Evolutionary conservation across 2,113 vertebrate species (phyloP), one percentile per base, ranked within the genome.

Genomic region (Protobothrops flavoviridis): DNA sequence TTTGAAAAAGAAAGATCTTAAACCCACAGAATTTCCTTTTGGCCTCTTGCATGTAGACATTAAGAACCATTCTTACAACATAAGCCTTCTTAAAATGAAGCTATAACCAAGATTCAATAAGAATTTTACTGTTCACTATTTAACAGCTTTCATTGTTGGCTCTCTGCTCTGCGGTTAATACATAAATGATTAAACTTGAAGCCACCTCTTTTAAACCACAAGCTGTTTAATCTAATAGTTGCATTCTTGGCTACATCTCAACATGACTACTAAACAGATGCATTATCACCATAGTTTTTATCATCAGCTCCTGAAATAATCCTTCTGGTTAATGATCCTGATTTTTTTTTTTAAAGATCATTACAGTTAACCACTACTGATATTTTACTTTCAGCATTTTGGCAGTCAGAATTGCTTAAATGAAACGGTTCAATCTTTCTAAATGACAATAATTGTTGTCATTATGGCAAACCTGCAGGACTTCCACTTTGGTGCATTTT

Each of bases 271-370:
- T 96, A 95, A 96, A 96, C 86, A 90, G 64, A 91, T 93, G 87
- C 85, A 64, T 93, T 94, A 89, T 93, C 93, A 90, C 94, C 91
- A 88, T 53, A 74, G 39, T 55, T 94, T 96, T 97, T 96, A 95
- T 95, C 92, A 93, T 5, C 81, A 94, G 23, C 90, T 97, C 88
- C 94, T 96, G 94, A 89, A 94, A 92, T 96, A 97, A 97, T 96
- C 92, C 59, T 94, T 97, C 96, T 97, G 94, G 95, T 96, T 97
- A 97, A 97, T 95, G 93, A 97, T 94, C 93, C 95, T 95, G 94
- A 96, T 97, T 81, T 43, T 81, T 81, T 74, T 74, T 61, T 97
- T 59, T 96, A 97, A 93, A 98, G 97, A 96, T 97, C 95, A 92
- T 97, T 96, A 95, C 94, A 91, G 57, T 94, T 97, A 97, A 97